A percentile compares a stretch with the other conserved stretches of the same genome.
Conservation (phyloP, 2,888 invertebrate species). For the Melinaea menophilus region DNA sequence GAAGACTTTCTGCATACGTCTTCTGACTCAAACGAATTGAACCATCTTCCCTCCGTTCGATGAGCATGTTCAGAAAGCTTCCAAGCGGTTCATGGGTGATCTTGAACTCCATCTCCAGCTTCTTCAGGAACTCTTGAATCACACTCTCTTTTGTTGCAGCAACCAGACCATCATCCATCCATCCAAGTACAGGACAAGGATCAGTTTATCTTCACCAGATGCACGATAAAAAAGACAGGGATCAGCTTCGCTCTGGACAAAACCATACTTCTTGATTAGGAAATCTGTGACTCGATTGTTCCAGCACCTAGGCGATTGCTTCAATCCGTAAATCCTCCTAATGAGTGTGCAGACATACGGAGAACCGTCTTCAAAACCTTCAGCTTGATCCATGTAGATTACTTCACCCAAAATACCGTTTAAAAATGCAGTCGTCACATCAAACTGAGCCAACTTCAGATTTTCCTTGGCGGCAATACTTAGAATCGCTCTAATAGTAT, state of each 20-base stretch:
- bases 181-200: conserved; percentile 4
- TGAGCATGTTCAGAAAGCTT: no score
- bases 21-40: no score
- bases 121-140: background rate
- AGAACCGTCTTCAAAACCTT: no score
- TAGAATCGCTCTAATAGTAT: conserved; percentile 2
- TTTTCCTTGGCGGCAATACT: conserved; percentile 8
- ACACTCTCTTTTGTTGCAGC: background rate
- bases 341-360: no score
- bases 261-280: background rate
- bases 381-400: background rate
- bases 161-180: conserved; percentile 10
- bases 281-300: background rate
- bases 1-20: no score
- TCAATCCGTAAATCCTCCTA: background rate
- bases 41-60: no score
- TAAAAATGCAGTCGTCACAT: conserved; percentile 8
- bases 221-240: conserved; percentile 2
- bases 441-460: background rate
- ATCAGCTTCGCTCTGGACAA: background rate
- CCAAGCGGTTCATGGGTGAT: no score
- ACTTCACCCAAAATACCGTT: conserved; percentile 1
- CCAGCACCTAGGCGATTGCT: background rate
- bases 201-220: background rate
- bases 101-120: no score